A percentile compares a stretch with the other conserved stretches of the same genome.
phyloP scores from a whole-genome alignment of 23 tunicate genomes.

The Phallusia fumigata region DNA sequence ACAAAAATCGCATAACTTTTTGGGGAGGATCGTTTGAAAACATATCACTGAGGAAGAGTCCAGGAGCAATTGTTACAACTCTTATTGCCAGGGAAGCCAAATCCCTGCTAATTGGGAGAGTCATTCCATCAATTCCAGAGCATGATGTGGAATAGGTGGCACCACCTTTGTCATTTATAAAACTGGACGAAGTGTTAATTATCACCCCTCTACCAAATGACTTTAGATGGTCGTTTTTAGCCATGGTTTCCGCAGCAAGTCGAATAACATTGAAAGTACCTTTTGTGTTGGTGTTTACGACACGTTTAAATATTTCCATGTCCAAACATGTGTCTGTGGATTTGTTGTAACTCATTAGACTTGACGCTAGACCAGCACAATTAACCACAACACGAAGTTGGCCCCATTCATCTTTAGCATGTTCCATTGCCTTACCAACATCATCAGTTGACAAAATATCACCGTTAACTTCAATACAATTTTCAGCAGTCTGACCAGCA shows the following conservation, averaged over 20 bases:
- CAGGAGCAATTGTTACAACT: constrained; percentile 92
- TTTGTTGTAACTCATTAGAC: constrained; percentile 34
- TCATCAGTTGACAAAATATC: constrained; percentile 69
- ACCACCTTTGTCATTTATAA: constrained; percentile 58
- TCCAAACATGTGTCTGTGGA: constrained; percentile 18
- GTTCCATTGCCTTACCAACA: constrained; percentile 53
- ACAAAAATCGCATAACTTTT: constrained; percentile 33
- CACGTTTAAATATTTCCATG: constrained; percentile 35
- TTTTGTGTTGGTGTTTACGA: constrained; percentile 53
- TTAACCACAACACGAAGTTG: constrained; percentile 65
- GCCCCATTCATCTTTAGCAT: constrained; percentile 50
- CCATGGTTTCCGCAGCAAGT: constrained; percentile 64
- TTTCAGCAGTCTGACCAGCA: constrained; percentile 32
- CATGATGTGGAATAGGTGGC: constrained; percentile 63
- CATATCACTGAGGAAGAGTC: constrained; percentile 60
- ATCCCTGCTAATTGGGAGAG: constrained; percentile 92
- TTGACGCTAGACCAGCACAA: constrained; percentile 86
- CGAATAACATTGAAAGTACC: constrained; percentile 93
- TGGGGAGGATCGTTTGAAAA: constrained; percentile 29
- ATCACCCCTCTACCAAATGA: constrained; percentile 64
- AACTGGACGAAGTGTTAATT: constrained; percentile 79
- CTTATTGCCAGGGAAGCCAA: constrained; percentile 65
- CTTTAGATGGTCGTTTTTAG: constrained; percentile 31
- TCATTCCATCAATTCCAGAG: constrained; percentile 81
- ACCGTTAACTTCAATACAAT: constrained; percentile 76